Percentiles rank a stretch among this genome's conserved stretches.
These are phyloP conservation scores for Callitettix versicolor DNA, from an alignment of 1,140 invertebrate genomes.

Conservation along the genomic window DNA sequence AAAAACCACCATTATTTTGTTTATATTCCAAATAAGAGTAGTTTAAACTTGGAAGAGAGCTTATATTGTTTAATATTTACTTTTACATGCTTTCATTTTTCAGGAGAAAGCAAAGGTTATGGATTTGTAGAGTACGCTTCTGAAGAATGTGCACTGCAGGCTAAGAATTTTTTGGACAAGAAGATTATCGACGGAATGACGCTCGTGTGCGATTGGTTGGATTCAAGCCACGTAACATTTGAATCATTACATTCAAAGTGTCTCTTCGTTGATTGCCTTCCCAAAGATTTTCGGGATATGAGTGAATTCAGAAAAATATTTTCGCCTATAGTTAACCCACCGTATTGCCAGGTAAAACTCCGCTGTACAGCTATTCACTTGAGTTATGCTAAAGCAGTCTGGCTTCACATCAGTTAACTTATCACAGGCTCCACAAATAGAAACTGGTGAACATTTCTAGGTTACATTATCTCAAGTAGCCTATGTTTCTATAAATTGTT, in stretches of 20 bases:
- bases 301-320: slow-evolving; percentile 43
- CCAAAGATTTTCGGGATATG: slow-evolving; percentile 42
- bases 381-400: too few relatives aligned
- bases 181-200: slow-evolving; percentile 32
- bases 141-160: slow-evolving; percentile 38
- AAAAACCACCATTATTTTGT: too few relatives aligned
- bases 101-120: slow-evolving; percentile 46
- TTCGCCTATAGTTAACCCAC: slow-evolving; percentile 39
- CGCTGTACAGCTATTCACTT: slow-evolving; percentile 15
- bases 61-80: too few relatives aligned
- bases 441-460: too few relatives aligned
- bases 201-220: slow-evolving; percentile 44
- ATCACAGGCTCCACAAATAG: too few relatives aligned
- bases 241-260: slow-evolving; percentile 42
- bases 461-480: too few relatives aligned
- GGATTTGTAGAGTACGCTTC: slow-evolving; percentile 47
- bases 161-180: slow-evolving; percentile 39
- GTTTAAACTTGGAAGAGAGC: too few relatives aligned
- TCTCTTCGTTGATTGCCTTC: slow-evolving; percentile 41
- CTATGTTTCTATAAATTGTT: too few relatives aligned
- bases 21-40: too few relatives aligned
- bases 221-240: slow-evolving; percentile 38
- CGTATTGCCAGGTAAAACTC: slow-evolving; percentile 52
- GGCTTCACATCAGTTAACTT: background rate
- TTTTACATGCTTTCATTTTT: background rate